These are phyloP conservation scores for Perithous albicinctus DNA, from an alignment of 2,888 invertebrate genomes.

Conservation along the genomic window DNA sequence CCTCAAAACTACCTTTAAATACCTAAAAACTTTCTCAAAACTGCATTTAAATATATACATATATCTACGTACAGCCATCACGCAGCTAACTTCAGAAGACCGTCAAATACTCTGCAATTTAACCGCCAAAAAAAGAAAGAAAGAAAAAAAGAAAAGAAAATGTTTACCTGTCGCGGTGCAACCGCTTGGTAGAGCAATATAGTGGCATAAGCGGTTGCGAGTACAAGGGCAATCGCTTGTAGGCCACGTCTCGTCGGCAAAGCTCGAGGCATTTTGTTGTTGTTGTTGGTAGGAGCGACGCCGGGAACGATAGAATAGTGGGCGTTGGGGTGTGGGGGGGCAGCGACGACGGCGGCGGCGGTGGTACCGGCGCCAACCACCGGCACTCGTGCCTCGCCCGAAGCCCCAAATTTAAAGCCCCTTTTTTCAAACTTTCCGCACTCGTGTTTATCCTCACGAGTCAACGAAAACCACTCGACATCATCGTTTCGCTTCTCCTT, in stretches of 20 bases:
- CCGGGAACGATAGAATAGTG: conserved; percentile 79
- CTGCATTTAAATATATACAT: too few relatives aligned
- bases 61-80: too few relatives aligned
- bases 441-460: conserved; percentile 70
- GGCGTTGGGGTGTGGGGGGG: too few relatives aligned
- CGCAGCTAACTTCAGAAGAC: too few relatives aligned
- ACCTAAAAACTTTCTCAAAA: too few relatives aligned
- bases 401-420: conserved; percentile 55
- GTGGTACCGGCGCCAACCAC: conserved; percentile 85
- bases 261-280: conserved; percentile 85
- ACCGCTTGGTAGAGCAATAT: conserved; percentile 88
- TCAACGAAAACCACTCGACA: conserved; percentile 76
- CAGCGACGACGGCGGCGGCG: conserved; percentile 84
- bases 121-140: too few relatives aligned
- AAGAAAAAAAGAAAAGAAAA: too few relatives aligned
- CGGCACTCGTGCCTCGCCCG: conserved; percentile 87
- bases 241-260: conserved; percentile 83
- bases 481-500: conserved; percentile 75
- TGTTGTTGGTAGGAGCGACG: conserved; percentile 83
- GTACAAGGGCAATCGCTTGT: conserved; percentile 84
- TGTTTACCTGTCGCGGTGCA: conserved; percentile 86
- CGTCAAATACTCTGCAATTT: background rate
- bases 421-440: conserved; percentile 68
- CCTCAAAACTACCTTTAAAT: too few relatives aligned
- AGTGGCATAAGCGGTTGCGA: conserved; percentile 87